Base-by-base conservation (phyloP, 2,113 vertebrate species). In the Rhinogobius similis region DNA sequence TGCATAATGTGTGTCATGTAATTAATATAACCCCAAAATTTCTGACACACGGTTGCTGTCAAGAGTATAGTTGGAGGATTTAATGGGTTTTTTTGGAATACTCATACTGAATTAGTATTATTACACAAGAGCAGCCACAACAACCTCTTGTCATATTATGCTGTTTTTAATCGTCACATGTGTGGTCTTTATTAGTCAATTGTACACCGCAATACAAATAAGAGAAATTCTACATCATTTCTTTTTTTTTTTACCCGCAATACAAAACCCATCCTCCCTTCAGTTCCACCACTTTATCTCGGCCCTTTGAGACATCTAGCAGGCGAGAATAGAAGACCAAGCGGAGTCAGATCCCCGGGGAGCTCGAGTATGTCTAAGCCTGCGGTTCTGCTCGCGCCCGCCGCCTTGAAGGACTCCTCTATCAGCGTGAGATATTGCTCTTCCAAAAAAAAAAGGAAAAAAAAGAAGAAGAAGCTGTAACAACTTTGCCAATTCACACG, bases 351-450 rank as follows among this genome's bases (percentile, higher is more conserved):
- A 69, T 48, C 79, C 80, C 75, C 56, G 10, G 48, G 71, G 83
- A 69, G 62, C 58, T 53, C 65, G 68, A 50, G 65, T 68, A 68
- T 77, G 21, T 70, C 77, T 69, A 70, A n/a, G 73, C 82, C 70
- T 72, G 70, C 73, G 76, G 79, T 82, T 84, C 74, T 62, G 69
- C 78, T 75, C 62, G 56, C 72, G 81, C 82, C 86, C 86, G 44
- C 88, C 74, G 87, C 84, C 79, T 75, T 79, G 72, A 87, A 76
- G 71, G 70, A 79, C 69, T 69, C 68, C 64, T 82, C 81, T 85
- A 79, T 85, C 84, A 55, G 72, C 62, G 29, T 29, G 65, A 68
- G 39, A 69, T 67, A 75, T 77, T 76, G 77, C 39, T 73, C 62
- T 77, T 44, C 32, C 69, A 50, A 62, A 66, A 39, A 41, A 58